Conservation (phyloP, 2,113 vertebrate genomes). For the Chascanopsetta lugubris region DNA sequence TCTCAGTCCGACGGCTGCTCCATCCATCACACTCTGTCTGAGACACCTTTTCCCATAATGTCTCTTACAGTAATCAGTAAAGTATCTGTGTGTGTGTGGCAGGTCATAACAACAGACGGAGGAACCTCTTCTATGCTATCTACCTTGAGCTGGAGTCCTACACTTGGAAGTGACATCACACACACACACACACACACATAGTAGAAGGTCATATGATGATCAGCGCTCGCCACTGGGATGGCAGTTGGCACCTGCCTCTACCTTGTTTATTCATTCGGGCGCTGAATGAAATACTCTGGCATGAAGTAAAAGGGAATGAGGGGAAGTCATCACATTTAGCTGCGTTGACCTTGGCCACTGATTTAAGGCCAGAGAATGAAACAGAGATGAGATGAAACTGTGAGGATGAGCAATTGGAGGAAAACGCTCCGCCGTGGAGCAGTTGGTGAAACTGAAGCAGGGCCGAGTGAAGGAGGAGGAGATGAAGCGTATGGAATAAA, state of each 20-base stretch:
- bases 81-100: conserved; percentile 12
- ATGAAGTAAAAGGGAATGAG: conserved; percentile 22
- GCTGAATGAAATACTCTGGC: background rate
- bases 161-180: conserved; percentile 37
- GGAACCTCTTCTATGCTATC: conserved; percentile 27
- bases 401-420: conserved; percentile 9
- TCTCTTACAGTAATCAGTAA: conserved; percentile 47
- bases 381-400: background rate
- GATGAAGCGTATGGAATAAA: background rate
- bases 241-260: conserved; percentile 19
- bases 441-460: conserved; percentile 16
- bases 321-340: background rate
- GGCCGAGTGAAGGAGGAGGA: conserved; percentile 4
- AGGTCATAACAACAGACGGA: conserved; percentile 22
- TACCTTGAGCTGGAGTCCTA: conserved; percentile 32
- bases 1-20: conserved; percentile 14
- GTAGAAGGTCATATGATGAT: conserved; percentile 18
- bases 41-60: conserved; percentile 32
- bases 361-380: background rate
- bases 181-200: conserved; percentile 15
- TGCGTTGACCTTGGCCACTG: conserved; percentile 7
- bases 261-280: conserved; percentile 9
- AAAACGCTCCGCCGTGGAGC: conserved; percentile 27
- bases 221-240: conserved; percentile 15
- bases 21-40: conserved; percentile 26